phyloP scores from a whole-genome alignment of 2,113 vertebrate species.

The Paralichthys olivaceus region DNA sequence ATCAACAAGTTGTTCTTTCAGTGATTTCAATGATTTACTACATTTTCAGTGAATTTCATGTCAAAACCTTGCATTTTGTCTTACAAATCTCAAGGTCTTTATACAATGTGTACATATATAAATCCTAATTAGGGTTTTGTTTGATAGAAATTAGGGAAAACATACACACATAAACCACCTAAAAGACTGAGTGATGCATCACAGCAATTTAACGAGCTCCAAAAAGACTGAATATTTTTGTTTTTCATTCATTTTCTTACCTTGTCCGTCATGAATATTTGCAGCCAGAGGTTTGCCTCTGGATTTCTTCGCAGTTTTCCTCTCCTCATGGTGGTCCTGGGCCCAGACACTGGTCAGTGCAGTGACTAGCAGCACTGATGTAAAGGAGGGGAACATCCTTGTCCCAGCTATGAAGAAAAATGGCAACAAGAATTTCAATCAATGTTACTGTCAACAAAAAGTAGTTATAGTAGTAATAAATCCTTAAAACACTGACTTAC shows the following conservation, averaged over 20 bases:
- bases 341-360: constrained; percentile 77
- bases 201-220: not conserved
- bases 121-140: not conserved
- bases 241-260: constrained; percentile 55
- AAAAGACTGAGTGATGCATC: too few species aligned
- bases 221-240: not conserved
- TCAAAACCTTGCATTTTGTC: not conserved
- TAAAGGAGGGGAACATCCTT: constrained; percentile 78
- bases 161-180: not conserved
- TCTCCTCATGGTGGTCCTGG: constrained; percentile 82
- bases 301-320: constrained; percentile 72
- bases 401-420: constrained; percentile 63
- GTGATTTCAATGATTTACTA: not conserved
- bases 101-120: not conserved
- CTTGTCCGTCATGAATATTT: constrained; percentile 79
- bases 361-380: constrained; percentile 81
- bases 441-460: constrained; percentile 7
- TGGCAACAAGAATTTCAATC: not conserved
- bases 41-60: not conserved
- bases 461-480: not conserved
- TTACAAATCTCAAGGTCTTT: not conserved
- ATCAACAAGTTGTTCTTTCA: not conserved
- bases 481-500: not conserved
- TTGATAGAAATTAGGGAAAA: not conserved
- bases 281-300: constrained; percentile 72